A percentile compares a stretch with the other conserved stretches of the same genome.
phyloP scores from a whole-genome alignment of 2,888 invertebrate genomes.

The Athalia rosae region DNA sequence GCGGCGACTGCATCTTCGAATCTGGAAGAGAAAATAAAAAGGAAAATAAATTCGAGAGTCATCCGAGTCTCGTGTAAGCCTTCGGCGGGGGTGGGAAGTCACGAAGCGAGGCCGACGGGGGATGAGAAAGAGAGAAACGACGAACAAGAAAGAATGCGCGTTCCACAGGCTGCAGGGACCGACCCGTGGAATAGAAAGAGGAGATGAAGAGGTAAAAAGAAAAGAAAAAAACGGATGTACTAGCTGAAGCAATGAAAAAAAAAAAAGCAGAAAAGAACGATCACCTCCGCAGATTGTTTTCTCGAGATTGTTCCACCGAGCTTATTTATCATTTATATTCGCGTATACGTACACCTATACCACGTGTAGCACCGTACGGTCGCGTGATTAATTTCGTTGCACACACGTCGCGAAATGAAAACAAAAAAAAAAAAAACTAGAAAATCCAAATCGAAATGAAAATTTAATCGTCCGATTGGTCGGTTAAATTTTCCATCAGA shows the following conservation, averaged over 20 bases:
- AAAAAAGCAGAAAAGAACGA: background rate
- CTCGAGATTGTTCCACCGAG: slow-evolving; percentile 4
- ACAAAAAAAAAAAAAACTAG: too few relatives aligned
- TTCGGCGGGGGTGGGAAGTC: slow-evolving; percentile 21
- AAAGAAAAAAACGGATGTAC: background rate
- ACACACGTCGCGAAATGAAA: too few relatives aligned
- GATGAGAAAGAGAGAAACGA: background rate
- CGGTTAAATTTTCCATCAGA: too few relatives aligned
- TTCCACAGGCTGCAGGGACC: background rate
- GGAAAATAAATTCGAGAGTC: slow-evolving; percentile 26
- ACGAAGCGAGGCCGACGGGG: background rate
- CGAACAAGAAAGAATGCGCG: slow-evolving; percentile 13
- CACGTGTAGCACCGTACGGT: too few relatives aligned
- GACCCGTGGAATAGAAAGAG: background rate
- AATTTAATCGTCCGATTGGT: too few relatives aligned
- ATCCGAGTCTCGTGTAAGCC: background rate
- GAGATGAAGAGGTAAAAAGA: background rate
- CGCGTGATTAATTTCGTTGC: too few relatives aligned
- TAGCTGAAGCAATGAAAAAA: background rate
- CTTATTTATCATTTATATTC: background rate
- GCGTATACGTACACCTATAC: background rate
- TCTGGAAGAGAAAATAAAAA: background rate
- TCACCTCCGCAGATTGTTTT: slow-evolving; percentile 40
- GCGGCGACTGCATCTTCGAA: background rate
- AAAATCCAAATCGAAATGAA: too few relatives aligned